A percentile compares a stretch with the other conserved stretches of the same genome.
These are phyloP conservation scores for Triplophysa tibetana DNA, from an alignment of 2,113 vertebrate genomes.

Conservation along the genomic window DNA sequence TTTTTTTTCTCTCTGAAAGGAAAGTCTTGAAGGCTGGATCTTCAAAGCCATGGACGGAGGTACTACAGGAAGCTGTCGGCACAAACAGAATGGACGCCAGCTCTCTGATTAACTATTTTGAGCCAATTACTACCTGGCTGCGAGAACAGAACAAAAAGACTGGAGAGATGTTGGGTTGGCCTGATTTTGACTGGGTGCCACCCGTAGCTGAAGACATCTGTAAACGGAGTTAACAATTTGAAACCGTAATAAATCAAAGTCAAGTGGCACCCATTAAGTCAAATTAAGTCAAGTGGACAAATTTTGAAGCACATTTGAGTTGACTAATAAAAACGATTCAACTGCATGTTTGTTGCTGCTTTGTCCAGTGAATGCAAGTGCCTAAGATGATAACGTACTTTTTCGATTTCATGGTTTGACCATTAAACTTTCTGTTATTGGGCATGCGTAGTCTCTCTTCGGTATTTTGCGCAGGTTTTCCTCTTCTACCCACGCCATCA, in stretches of 20 bases:
- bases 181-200: slow-evolving; percentile 89
- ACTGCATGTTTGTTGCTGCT: neutral
- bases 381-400: neutral
- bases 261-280: too few species aligned
- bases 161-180: slow-evolving; percentile 87
- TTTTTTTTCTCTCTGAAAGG: slow-evolving; percentile 63
- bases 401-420: neutral
- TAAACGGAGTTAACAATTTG: slow-evolving; percentile 52
- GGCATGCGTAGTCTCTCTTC: neutral
- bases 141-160: slow-evolving; percentile 75
- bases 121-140: slow-evolving; percentile 83
- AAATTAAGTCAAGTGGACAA: neutral
- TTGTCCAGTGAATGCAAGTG: neutral
- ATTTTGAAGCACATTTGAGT: neutral
- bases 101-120: slow-evolving; percentile 86
- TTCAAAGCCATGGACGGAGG: slow-evolving; percentile 81
- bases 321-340: neutral
- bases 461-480: neutral
- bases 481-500: too few species aligned
- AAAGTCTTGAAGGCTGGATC: slow-evolving; percentile 80
- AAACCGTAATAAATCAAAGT: too few species aligned
- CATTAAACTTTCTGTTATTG: neutral
- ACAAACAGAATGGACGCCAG: slow-evolving; percentile 75
- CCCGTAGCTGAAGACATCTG: slow-evolving; percentile 82
- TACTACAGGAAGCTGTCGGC: slow-evolving; percentile 80